Evolutionary conservation across 1,140 invertebrate genomes (phyloP), one percentile per base, ranked within the genome.

Genomic region (Drosophila novamexicana): DNA sequence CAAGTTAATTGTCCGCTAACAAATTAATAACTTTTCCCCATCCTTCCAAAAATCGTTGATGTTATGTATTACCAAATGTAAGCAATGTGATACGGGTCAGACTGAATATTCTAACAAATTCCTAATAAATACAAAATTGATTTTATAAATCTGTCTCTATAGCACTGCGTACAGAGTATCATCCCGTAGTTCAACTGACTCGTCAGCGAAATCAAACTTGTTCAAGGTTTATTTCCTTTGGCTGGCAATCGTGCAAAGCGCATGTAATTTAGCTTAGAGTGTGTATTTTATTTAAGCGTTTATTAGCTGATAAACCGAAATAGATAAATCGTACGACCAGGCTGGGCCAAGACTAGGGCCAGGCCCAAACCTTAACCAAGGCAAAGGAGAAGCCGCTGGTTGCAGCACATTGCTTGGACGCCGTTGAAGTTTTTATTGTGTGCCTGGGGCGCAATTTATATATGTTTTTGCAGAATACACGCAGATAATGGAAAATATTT

Each of bases 281-380:
- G 85, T 90, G 85, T 89, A 89, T 85, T 89, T 89, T 89, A 90
- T 89, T 89, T 81, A 89, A 88, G 84, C 84, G 84, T 89, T 89
- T 89, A 89, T 89, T 89, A 89, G 84, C 84, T 89, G 84, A 89
- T 89, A 89, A 89, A 84, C 80, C 71, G 68, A 89, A 89, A 89
- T 76, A 89, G 84, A 89, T 89, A 89, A 89, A 89, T 89, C 79
- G 65, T 66, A 56, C 44, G 64, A 63, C 78, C 45, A 64, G 58
- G 53, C 66, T 16, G 47, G 47, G 37, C 56, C 56, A 53, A 1
- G 18, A 5, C 29, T 45, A 54, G 34, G 14, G 1, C 39, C 45
- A 45, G 40, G 10, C 12, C 53, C n/a, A 18, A 22, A 29, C 40
- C 29, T 12, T 18, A 45, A 7, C 6, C 54, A 12, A 1, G 18